Base-by-base conservation (phyloP, 2,888 invertebrate species). In the Ganaspis brasiliensis region DNA sequence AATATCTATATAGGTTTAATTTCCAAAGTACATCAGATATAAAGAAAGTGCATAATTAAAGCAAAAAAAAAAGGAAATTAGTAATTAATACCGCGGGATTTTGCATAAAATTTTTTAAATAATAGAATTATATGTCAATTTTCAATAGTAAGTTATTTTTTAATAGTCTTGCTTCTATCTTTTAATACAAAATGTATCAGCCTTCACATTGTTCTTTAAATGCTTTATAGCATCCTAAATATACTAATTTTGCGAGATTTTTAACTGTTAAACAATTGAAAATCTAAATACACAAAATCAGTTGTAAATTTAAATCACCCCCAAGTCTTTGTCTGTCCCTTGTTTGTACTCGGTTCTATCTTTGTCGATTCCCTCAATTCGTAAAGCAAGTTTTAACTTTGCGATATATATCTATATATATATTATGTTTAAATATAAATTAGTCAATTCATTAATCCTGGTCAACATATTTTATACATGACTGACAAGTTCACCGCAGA, bases 1-100 rank as follows among this genome's bases (percentile, higher is more conserved):
- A 19, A 63, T 40, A n/a, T n/a, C n/a, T n/a, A 19, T 21, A 12
- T 63, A 40, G 81, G 74, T 79, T 80, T 79, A 82, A 81, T 56
- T 55, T 61, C 67, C 49, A 45, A 72, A 72, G 10, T 52, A 19
- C n/a, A 49, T 4, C 5, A 63, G 37, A 35, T 16, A 67, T 26
- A 56, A 24, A 35, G 21, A 79, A 19, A 76, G 57, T 19, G 61
- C 24, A 55, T 35, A 59, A 70, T 45, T 31, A 57, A 59, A 77
- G n/a, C n/a, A n/a, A 26, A 35, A 31, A 63, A 72, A 67, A 74
- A 40, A 49, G n/a, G 45, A 63, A 71, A 52, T 73, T 61, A 76
- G 63, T 45, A 67, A 14, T 12, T 9, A 40, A 63, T 35, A 35
- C 26, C 24, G 24, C 57, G 16, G 59, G 16, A 59, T 59, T 63